phyloP scores from a whole-genome alignment of 2,113 vertebrate species.

The Sorex araneus region DNA sequence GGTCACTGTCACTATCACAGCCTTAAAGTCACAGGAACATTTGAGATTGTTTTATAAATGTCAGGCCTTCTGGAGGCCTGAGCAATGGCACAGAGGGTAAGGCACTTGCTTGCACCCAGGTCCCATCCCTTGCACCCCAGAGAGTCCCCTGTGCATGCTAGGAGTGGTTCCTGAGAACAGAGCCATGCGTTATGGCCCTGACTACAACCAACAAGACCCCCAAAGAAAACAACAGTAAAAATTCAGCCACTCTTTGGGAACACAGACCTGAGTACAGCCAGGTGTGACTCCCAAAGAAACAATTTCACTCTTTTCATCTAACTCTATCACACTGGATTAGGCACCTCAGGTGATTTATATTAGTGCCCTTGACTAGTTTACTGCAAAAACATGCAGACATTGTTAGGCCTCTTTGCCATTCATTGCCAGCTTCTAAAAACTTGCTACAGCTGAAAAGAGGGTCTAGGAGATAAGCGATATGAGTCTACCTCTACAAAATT shows the following conservation, averaged over 20 bases:
- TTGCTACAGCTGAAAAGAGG: neutral
- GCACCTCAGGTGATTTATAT: neutral
- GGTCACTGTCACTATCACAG: no score
- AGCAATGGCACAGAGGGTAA: no score
- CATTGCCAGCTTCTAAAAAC: slow-evolving; percentile 26
- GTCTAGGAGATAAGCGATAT: neutral
- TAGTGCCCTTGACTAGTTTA: neutral
- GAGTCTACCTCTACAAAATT: neutral
- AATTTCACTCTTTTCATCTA: neutral
- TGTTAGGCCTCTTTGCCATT: neutral
- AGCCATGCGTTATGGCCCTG: no score
- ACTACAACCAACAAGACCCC: no score
- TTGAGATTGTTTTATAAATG: neutral
- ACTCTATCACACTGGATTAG: neutral
- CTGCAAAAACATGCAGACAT: neutral
- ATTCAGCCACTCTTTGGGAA: no score
- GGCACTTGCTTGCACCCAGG: no score
- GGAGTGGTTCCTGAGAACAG: no score
- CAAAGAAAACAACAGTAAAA: no score
- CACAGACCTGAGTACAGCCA: no score
- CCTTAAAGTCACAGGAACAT: neutral
- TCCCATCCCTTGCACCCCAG: no score
- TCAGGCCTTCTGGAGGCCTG: neutral
- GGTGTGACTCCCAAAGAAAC: no score
- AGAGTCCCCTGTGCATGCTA: no score